Base-by-base conservation (phyloP, 92 coral and sea anemone species). In the Blastomussa wellsi region DNA sequence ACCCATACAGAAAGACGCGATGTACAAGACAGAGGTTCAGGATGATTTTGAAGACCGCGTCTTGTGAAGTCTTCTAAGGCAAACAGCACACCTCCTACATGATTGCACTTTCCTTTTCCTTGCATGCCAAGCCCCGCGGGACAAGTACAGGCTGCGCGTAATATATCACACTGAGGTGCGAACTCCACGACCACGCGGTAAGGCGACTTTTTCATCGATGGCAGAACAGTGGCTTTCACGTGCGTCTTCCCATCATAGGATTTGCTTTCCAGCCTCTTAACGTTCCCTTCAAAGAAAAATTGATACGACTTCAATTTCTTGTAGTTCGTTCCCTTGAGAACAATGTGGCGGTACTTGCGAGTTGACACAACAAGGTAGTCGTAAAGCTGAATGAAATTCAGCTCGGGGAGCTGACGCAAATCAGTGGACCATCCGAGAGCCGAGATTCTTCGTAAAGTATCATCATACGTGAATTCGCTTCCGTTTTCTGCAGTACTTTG, bases 341-440 rank as follows among this genome's bases (percentile, higher is more conserved):
- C 85, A 29, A 86, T 79, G 76, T 86, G 90, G 38, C 79, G 78
- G 49, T 75, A 87, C 52, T 89, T 78, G 37, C 86, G 88, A 32
- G 86, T 89, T 64, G 92, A 84, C 82, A 89, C 92, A 53, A 79
- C 86, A 41, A 89, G 86, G 84, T 89, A 89, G 26, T 90, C 90
- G 42, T 86, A 81, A 52, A 90, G 84, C 74, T 86, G 93, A 69
- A 90, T 86, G 66, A 86, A 90, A 52, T 84, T 86, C 33, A 74
- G 76, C 57, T 80, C 67, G 76, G 79, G 92, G 37, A 88, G 71
- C 71, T 83, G 82, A 65, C 79, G 83, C 22, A 83, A 83, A 81
- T 84, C 88, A 76, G 89, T 79, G 69, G 81, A 71, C 82, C 92
- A 89, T 73, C 88, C 92, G 69, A 89, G 91, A 60, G 83, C 88